Conservation (phyloP, 2,797 vertebrate genomes). For the Syngnathus rostellatus region DNA sequence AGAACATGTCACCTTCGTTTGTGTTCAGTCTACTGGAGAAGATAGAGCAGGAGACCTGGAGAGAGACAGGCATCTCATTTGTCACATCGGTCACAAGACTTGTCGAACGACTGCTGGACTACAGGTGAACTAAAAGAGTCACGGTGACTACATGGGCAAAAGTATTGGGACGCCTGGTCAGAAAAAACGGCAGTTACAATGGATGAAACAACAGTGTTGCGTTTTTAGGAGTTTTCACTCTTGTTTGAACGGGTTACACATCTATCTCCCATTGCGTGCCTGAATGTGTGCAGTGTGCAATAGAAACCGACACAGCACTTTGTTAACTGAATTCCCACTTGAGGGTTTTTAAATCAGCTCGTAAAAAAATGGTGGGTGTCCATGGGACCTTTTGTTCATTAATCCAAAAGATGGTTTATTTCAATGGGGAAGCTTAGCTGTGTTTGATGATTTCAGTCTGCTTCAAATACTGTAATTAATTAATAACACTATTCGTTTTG, state of each 20-base stretch:
- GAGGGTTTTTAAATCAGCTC: background rate
- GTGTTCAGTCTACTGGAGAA: conserved; percentile 85
- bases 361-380: background rate
- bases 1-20: conserved; percentile 15
- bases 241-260: background rate
- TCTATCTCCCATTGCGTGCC: background rate
- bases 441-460: background rate
- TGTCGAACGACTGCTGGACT: conserved; percentile 94
- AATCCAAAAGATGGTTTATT: background rate
- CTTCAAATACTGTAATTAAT: background rate
- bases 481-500: background rate
- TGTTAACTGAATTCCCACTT: background rate
- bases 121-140: conserved; percentile 72
- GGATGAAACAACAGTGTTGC: background rate
- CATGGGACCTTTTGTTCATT: background rate
- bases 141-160: background rate
- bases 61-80: conserved; percentile 94
- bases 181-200: background rate
- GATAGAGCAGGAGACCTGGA: conserved; percentile 98
- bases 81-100: conserved; percentile 95
- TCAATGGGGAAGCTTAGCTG: background rate
- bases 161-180: background rate
- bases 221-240: background rate
- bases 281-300: background rate
- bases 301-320: background rate